These are phyloP conservation scores for Neolamprologus falcicula DNA, from an alignment of 2,113 vertebrate species.

Conservation along the genomic window DNA sequence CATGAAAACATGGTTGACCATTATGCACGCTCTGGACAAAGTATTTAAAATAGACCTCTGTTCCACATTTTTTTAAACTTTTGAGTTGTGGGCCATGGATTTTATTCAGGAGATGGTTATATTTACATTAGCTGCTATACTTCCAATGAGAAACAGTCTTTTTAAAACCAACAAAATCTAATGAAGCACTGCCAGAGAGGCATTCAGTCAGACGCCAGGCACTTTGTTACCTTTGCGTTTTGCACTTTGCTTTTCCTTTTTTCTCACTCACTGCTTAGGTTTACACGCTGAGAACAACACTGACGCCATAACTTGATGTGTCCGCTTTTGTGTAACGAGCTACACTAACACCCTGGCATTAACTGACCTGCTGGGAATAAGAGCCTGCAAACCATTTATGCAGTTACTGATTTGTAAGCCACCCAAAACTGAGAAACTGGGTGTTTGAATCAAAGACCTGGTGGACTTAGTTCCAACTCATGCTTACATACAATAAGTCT, in stretches of 20 bases:
- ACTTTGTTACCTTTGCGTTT: neutral
- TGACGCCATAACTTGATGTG: neutral
- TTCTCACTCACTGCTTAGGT: fast-evolving
- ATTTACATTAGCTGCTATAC: neutral
- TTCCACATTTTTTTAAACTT: neutral
- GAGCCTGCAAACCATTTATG: neutral
- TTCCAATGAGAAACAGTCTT: neutral
- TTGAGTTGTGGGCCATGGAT: neutral
- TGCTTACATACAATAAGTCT: neutral
- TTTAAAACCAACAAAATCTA: neutral
- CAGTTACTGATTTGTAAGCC: neutral
- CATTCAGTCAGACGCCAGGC: neutral
- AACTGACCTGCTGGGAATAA: neutral
- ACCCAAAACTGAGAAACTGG: neutral
- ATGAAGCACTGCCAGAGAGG: neutral
- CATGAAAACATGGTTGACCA: neutral
- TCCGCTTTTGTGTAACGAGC: neutral
- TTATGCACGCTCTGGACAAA: neutral
- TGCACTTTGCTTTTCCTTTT: neutral
- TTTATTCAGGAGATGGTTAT: neutral
- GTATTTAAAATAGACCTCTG: neutral
- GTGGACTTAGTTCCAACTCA: neutral
- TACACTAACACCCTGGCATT: neutral
- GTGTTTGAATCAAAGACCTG: neutral
- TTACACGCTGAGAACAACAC: neutral